Evolutionary conservation across 2,113 vertebrate genomes (phyloP).

Genomic region (Plestiodon gilberti): DNA sequence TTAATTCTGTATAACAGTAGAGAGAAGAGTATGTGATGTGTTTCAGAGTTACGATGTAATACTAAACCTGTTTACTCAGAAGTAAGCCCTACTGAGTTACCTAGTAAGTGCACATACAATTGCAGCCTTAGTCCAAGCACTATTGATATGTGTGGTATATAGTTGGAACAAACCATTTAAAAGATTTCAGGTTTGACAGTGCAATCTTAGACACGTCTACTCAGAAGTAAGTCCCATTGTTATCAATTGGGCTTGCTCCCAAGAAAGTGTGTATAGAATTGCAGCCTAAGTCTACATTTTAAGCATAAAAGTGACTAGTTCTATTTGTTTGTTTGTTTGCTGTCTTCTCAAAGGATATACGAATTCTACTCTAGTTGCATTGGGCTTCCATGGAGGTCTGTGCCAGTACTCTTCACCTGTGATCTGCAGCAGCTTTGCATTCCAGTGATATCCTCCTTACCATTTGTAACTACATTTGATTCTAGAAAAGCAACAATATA

Average conservation of each 20-base stretch:
- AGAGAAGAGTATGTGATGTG: neutral
- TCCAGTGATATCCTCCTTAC: neutral
- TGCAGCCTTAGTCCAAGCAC: neutral
- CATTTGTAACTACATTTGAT: neutral
- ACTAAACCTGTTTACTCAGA: too few species aligned
- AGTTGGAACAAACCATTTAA: neutral
- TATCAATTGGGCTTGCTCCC: too few species aligned
- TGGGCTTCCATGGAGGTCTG: neutral
- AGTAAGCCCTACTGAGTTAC: too few species aligned
- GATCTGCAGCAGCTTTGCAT: neutral
- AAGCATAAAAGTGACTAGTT: neutral
- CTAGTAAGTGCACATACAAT: too few species aligned
- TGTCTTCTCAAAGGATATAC: neutral
- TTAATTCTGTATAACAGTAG: neutral
- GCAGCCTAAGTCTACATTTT: neutral
- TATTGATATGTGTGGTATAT: neutral
- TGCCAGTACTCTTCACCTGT: neutral
- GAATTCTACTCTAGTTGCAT: neutral
- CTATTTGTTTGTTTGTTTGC: neutral
- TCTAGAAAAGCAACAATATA: neutral
- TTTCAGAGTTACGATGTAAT: conserved; percentile 10
- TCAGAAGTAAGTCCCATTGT: too few species aligned
- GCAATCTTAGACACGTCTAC: too few species aligned
- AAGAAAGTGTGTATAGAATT: too few species aligned
- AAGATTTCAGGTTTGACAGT: neutral